phyloP scores from a whole-genome alignment of 92 coral and sea anemone genomes.

The Umimayanthus chanpuru region DNA sequence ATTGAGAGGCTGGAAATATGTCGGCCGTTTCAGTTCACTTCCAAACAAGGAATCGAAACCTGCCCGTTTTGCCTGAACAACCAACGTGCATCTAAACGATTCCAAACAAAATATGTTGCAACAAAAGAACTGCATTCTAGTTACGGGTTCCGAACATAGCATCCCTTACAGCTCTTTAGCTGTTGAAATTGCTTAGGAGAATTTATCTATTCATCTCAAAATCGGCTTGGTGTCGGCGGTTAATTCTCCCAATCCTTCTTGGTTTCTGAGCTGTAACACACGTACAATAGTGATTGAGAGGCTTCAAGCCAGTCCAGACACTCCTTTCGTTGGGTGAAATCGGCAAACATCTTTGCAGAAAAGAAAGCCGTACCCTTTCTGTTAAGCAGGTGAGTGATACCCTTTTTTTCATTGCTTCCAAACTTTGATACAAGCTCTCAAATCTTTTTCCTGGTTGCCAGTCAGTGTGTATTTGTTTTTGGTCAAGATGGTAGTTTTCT shows the following conservation, averaged over 20 bases:
- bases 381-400: background rate
- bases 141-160: background rate
- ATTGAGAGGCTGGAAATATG: too few relatives aligned
- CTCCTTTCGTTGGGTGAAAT: background rate
- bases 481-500: background rate
- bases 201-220: background rate
- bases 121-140: background rate
- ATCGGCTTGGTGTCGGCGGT: background rate
- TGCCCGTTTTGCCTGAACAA: constrained; percentile 5
- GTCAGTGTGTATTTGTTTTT: background rate
- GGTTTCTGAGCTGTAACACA: background rate
- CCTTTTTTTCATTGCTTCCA: background rate
- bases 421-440: background rate
- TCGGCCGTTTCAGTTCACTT: background rate
- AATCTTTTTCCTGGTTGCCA: background rate
- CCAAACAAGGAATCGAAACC: constrained; percentile 24
- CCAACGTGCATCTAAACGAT: background rate
- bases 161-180: background rate
- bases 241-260: background rate
- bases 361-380: background rate
- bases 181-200: background rate
- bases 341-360: background rate
- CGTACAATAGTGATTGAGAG: background rate
- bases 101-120: background rate
- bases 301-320: background rate